A percentile compares a stretch with the other conserved stretches of the same genome.
Conservation (phyloP, 2,113 vertebrate species). For the Athene noctua region DNA sequence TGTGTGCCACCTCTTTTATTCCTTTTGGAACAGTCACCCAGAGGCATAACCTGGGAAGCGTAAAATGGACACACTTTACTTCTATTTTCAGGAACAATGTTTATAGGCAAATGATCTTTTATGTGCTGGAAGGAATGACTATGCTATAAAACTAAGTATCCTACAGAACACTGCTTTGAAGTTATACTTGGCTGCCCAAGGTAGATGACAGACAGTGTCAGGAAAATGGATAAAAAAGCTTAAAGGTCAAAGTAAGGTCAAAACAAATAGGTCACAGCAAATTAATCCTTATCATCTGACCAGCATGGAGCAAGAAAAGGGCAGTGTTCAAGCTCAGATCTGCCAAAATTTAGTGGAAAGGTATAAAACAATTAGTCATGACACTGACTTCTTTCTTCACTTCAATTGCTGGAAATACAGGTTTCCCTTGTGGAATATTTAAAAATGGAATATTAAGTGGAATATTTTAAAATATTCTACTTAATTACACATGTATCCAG, state of each 20-base stretch:
- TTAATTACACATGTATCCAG: background rate
- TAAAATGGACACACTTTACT: conserved; percentile 37
- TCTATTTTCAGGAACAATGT: conserved; percentile 36
- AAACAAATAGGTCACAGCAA: conserved; percentile 75
- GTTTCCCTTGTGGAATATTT: background rate
- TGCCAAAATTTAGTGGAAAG: conserved; percentile 55
- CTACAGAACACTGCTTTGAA: conserved; percentile 64
- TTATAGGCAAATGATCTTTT: conserved; percentile 63
- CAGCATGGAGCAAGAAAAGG: conserved; percentile 32
- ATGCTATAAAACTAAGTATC: conserved; percentile 60
- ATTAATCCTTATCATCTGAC: conserved; percentile 76
- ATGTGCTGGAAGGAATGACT: conserved; percentile 53
- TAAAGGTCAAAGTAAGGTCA: conserved; percentile 69
- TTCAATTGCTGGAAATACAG: background rate
- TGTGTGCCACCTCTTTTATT: background rate
- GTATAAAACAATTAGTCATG: background rate
- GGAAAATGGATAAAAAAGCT: conserved; percentile 44
- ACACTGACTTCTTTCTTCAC: background rate
- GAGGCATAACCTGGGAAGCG: background rate
- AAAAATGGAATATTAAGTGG: too few relatives aligned
- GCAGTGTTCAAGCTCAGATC: conserved; percentile 4
- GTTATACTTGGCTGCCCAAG: conserved; percentile 49
- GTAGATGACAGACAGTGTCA: conserved; percentile 63
- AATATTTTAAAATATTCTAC: background rate
- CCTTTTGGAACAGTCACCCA: background rate